phyloP scores from a whole-genome alignment of 1,140 invertebrate genomes.

The Diorhabda sublineata region DNA sequence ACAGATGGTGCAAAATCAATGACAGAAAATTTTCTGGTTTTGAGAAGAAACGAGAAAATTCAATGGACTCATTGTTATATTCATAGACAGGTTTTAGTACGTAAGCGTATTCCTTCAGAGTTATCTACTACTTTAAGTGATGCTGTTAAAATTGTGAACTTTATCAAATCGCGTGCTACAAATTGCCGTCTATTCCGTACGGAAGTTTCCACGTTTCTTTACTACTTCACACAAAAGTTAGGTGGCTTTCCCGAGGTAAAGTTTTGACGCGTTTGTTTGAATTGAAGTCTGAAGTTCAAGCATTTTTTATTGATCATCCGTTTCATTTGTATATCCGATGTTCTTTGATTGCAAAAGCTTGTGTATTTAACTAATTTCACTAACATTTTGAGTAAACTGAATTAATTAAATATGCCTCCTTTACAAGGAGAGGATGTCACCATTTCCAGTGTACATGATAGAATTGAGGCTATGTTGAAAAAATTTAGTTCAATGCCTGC shows the following conservation, averaged over 20 bases:
- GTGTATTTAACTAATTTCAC: neutral
- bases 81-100: no score
- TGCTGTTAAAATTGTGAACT: constrained; percentile 40
- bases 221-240: constrained; percentile 19
- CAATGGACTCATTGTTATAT: no score
- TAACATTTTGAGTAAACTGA: neutral
- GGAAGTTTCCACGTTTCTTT: constrained; percentile 30
- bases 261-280: constrained; percentile 22
- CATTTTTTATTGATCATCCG: neutral
- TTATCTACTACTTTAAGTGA: constrained; percentile 26
- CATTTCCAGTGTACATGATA: neutral
- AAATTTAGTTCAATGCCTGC: neutral
- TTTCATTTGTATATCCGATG: constrained; percentile 1
- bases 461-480: neutral
- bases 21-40: neutral
- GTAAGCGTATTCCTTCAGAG: neutral
- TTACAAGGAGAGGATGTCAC: neutral
- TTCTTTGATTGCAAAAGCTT: neutral
- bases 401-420: neutral
- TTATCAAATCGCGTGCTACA: constrained; percentile 37
- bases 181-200: constrained; percentile 37
- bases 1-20: neutral
- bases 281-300: neutral
- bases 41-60: no score
- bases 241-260: constrained; percentile 38